A percentile compares a stretch with the other conserved stretches of the same genome.
Conservation (phyloP, 2,888 invertebrate genomes). For the Adela reaumurella region DNA sequence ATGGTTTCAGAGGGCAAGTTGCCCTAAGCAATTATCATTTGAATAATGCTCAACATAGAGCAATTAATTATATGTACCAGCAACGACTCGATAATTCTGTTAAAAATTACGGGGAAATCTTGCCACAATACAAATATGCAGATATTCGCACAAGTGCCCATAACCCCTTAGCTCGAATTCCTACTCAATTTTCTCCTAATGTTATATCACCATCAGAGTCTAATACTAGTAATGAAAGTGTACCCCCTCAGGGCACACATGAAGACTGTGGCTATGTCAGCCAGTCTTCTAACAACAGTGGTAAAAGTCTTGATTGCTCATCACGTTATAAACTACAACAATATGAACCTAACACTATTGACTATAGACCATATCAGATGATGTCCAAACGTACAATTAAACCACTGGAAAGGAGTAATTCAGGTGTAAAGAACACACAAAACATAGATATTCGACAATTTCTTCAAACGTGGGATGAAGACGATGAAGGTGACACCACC, state of each 20-base stretch:
- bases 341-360: background rate
- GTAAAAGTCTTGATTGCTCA: conserved; percentile 34
- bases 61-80: conserved; percentile 24
- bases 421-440: conserved; percentile 14
- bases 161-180: conserved; percentile 27
- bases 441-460: conserved; percentile 42
- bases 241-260: conserved; percentile 29
- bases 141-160: conserved; percentile 29
- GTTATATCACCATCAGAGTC: conserved; percentile 44
- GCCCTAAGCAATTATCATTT: conserved; percentile 29
- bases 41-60: conserved; percentile 26
- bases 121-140: conserved; percentile 23
- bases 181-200: conserved; percentile 40
- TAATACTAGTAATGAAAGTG: conserved; percentile 37
- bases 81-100: conserved; percentile 32
- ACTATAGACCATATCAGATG: background rate
- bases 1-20: conserved; percentile 28
- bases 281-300: conserved; percentile 42
- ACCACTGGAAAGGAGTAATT: conserved; percentile 24
- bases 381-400: conserved; percentile 12
- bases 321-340: conserved; percentile 1
- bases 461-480: conserved; percentile 52
- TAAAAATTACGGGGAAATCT: conserved; percentile 31
- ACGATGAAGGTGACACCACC: conserved; percentile 29
- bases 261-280: conserved; percentile 52